phyloP scores from a whole-genome alignment of 1,140 invertebrate species.

The Zelostemma sp. region DNA sequence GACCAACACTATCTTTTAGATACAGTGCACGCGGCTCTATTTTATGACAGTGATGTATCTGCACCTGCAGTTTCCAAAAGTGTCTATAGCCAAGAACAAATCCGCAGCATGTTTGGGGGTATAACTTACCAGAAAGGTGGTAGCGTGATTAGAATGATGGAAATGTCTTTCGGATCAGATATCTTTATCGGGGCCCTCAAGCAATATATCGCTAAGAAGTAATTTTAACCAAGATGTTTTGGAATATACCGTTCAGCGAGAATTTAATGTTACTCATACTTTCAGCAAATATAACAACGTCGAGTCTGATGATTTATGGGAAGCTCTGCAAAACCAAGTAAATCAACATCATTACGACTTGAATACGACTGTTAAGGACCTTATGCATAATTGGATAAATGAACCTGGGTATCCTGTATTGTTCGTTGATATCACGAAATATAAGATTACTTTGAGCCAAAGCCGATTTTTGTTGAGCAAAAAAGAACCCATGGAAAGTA shows the following conservation, averaged over 20 bases:
- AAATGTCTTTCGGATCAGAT: slow-evolving; percentile 76
- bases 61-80: slow-evolving; percentile 51
- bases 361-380: slow-evolving; percentile 59
- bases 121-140: slow-evolving; percentile 81
- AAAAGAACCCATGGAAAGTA: too few relatives aligned
- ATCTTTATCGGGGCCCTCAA: slow-evolving; percentile 75
- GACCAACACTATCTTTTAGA: slow-evolving; percentile 69
- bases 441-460: slow-evolving; percentile 63
- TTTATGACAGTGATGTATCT: slow-evolving; percentile 45
- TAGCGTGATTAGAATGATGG: slow-evolving; percentile 83
- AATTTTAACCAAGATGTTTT: slow-evolving; percentile 18
- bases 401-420: slow-evolving; percentile 83
- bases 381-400: slow-evolving; percentile 81
- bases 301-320: slow-evolving; percentile 74
- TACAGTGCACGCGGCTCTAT: slow-evolving; percentile 49
- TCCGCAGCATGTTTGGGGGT: slow-evolving; percentile 76
- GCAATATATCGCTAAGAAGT: slow-evolving; percentile 71
- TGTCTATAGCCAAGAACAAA: slow-evolving; percentile 67
- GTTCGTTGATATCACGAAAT: slow-evolving; percentile 68
- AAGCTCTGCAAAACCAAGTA: slow-evolving; percentile 70
- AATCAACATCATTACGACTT: slow-evolving; percentile 49
- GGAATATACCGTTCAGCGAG: too few relatives aligned
- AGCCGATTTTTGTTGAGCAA: slow-evolving; percentile 70
- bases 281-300: slow-evolving; percentile 34
- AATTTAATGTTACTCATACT: too few relatives aligned